Evolutionary conservation across 1,140 invertebrate species (phyloP).

Genomic region (Uloborus diversus): DNA sequence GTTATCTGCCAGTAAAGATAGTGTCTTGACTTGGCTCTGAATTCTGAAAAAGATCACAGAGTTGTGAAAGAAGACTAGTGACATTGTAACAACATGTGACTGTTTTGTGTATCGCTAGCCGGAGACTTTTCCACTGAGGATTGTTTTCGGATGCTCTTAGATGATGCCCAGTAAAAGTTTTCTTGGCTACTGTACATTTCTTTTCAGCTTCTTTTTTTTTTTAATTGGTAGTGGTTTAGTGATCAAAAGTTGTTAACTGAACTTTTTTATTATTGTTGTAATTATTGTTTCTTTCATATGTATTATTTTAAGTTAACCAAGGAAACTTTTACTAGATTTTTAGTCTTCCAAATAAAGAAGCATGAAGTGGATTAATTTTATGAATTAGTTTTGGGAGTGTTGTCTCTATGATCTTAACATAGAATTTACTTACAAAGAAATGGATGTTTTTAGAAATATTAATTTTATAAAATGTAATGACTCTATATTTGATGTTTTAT

Average conservation of each 20-base stretch:
- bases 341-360: conserved; percentile 56
- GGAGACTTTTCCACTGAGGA: conserved; percentile 43
- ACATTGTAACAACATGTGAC: conserved; percentile 14
- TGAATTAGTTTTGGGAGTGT: conserved; percentile 38
- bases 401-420: not conserved
- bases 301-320: conserved; percentile 45
- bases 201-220: conserved; percentile 1
- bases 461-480: too few species aligned
- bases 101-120: conserved; percentile 34
- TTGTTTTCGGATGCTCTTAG: conserved; percentile 49
- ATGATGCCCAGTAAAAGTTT: conserved; percentile 52
- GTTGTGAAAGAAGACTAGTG: not conserved
- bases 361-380: conserved; percentile 6
- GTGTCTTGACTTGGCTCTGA: conserved; percentile 87
- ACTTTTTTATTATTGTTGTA: conserved; percentile 35
- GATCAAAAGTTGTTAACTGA: conserved; percentile 1
- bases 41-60: not conserved
- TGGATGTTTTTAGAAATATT: too few species aligned
- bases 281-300: conserved; percentile 29
- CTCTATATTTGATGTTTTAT: too few species aligned
- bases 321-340: conserved; percentile 55
- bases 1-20: conserved; percentile 84
- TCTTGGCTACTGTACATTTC: conserved; percentile 31
- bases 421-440: too few species aligned
- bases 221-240: conserved; percentile 31